Percentiles rank a stretch among this genome's conserved stretches.
Evolutionary conservation across 2,797 vertebrate genomes (phyloP).

Genomic region (Lepilemur septentrionalis): DNA sequence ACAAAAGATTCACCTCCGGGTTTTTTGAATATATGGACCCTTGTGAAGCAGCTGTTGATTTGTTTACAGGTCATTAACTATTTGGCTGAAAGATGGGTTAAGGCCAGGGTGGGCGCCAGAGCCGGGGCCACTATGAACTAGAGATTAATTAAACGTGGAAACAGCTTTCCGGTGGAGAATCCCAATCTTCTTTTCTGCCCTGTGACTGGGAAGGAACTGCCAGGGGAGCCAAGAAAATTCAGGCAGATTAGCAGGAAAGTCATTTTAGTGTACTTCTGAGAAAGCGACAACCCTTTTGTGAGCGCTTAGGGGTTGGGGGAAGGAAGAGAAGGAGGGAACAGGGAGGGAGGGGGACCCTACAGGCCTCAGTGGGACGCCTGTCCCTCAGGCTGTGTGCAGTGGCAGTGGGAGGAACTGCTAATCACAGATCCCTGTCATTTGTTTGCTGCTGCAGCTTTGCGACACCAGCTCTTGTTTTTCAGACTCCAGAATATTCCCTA

Average conservation of each 20-base stretch:
- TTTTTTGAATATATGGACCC: not conserved
- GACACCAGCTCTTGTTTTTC: not conserved
- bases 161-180: not conserved
- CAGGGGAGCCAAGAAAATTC: not conserved
- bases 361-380: not conserved
- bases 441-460: not conserved
- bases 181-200: not conserved
- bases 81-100: not conserved
- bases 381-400: not conserved
- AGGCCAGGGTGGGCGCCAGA: not conserved
- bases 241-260: not conserved
- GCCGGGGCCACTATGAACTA: not conserved
- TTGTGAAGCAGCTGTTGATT: conserved; percentile 14
- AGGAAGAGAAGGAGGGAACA: not conserved
- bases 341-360: not conserved
- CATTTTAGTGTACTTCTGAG: not conserved
- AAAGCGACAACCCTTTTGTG: not conserved
- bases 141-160: not conserved
- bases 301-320: rapidly evolving
- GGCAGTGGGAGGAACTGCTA: not conserved
- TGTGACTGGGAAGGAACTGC: not conserved
- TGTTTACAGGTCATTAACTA: conserved; percentile 40
- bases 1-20: not conserved
- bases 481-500: not conserved
- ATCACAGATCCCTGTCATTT: not conserved